Evolutionary conservation across 2,113 vertebrate species (phyloP).

Genomic region (Panthera uncia): DNA sequence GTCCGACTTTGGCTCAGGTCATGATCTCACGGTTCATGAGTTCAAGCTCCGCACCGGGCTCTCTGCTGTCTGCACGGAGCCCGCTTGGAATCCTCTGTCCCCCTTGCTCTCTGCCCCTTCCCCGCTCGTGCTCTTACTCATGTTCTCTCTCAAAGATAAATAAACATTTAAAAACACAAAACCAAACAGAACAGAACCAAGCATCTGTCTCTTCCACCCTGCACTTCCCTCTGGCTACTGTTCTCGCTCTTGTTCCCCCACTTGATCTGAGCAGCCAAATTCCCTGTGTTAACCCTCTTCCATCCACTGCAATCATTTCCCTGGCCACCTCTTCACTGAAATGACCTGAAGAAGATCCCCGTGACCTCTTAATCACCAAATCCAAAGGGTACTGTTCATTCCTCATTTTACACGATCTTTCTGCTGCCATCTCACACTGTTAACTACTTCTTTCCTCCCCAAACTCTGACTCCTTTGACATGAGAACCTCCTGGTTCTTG

Average conservation of each 20-base stretch:
- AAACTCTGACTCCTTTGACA: background rate
- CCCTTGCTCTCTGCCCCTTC: no score
- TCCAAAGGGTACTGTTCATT: slow-evolving; percentile 7
- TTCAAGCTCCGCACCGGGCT: no score
- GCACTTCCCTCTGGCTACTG: background rate
- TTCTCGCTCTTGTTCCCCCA: background rate
- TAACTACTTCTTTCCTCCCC: background rate
- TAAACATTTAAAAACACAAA: no score
- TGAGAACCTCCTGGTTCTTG: background rate
- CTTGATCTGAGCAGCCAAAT: background rate
- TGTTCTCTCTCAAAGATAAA: no score
- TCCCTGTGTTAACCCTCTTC: background rate
- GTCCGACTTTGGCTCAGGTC: no score
- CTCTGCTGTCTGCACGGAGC: no score
- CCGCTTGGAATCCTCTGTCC: no score
- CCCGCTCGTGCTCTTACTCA: no score
- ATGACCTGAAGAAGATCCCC: background rate
- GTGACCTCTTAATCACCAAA: background rate
- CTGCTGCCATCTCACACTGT: background rate
- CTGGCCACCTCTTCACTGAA: background rate
- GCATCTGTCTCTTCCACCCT: background rate
- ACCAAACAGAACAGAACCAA: slow-evolving; percentile 24
- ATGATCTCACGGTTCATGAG: no score
- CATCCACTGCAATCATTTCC: background rate
- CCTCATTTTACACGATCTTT: background rate